These are phyloP conservation scores for Daboia siamensis DNA, from an alignment of 2,113 vertebrate genomes.

Conservation along the genomic window DNA sequence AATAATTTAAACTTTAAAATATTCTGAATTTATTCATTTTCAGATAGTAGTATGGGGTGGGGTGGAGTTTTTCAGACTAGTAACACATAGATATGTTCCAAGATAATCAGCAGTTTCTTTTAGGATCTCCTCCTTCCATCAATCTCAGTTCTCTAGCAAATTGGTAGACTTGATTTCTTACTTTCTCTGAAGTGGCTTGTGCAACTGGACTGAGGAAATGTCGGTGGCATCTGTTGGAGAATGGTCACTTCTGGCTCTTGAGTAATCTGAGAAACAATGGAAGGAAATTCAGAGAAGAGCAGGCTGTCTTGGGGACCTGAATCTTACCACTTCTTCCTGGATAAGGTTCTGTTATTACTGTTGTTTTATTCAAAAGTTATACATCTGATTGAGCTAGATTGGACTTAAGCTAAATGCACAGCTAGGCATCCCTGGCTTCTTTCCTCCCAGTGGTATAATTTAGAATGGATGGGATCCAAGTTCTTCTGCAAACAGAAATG, in stretches of 20 bases:
- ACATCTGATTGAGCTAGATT: not conserved
- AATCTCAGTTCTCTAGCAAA: not conserved
- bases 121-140: not conserved
- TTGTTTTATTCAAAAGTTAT: not conserved
- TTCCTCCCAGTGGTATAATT: not conserved
- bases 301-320: not conserved
- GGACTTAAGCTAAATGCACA: not conserved
- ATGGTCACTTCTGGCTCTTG: conserved; percentile 22
- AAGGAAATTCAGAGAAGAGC: not conserved
- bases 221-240: conserved; percentile 14
- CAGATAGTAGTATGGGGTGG: not conserved
- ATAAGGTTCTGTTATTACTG: not conserved
- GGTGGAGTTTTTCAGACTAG: not conserved
- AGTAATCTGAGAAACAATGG: not conserved
- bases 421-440: not conserved
- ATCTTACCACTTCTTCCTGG: not conserved
- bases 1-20: not conserved
- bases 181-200: conserved; percentile 5
- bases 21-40: not conserved
- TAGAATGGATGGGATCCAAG: not conserved
- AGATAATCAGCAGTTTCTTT: not conserved
- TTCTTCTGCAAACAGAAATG: not conserved
- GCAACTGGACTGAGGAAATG: not conserved
- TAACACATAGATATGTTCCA: not conserved
- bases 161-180: not conserved